These are phyloP conservation scores for Oxystoma pomonae DNA, from an alignment of 2,888 invertebrate genomes.

Conservation along the genomic window DNA sequence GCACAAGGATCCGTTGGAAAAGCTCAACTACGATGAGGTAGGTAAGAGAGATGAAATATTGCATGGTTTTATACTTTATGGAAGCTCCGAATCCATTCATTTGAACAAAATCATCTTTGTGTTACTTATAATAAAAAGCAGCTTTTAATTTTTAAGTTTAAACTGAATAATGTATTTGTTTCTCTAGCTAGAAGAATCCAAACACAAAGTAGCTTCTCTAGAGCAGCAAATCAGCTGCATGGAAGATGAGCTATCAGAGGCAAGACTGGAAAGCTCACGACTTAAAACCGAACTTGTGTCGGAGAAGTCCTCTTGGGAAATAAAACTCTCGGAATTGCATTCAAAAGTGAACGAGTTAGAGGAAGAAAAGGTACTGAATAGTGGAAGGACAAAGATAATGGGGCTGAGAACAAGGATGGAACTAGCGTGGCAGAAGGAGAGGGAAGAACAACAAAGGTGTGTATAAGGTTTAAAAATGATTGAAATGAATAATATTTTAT, in stretches of 20 bases:
- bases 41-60: constrained; percentile 15
- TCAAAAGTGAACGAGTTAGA: constrained; percentile 86
- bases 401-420: constrained; percentile 85
- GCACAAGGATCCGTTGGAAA: constrained; percentile 56
- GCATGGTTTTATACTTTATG: neutral
- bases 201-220: constrained; percentile 64
- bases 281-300: constrained; percentile 87
- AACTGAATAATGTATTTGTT: constrained; percentile 6
- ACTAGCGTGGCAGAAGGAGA: constrained; percentile 90
- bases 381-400: constrained; percentile 80
- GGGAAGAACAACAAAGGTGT: constrained; percentile 89
- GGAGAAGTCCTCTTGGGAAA: constrained; percentile 80
- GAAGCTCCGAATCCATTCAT: too few relatives aligned
- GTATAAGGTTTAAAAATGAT: too few relatives aligned
- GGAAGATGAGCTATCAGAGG: constrained; percentile 85
- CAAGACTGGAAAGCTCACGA: constrained; percentile 75
- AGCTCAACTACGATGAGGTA: constrained; percentile 72
- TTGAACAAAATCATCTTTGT: too few relatives aligned
- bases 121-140: too few relatives aligned
- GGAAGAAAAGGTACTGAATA: constrained; percentile 78
- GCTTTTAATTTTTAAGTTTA: too few relatives aligned
- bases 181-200: constrained; percentile 62
- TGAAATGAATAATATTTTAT: too few relatives aligned
- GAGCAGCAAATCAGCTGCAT: constrained; percentile 82
- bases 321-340: constrained; percentile 82